phyloP scores from a whole-genome alignment of 2,797 vertebrate species.

The Malacoraja senta region DNA sequence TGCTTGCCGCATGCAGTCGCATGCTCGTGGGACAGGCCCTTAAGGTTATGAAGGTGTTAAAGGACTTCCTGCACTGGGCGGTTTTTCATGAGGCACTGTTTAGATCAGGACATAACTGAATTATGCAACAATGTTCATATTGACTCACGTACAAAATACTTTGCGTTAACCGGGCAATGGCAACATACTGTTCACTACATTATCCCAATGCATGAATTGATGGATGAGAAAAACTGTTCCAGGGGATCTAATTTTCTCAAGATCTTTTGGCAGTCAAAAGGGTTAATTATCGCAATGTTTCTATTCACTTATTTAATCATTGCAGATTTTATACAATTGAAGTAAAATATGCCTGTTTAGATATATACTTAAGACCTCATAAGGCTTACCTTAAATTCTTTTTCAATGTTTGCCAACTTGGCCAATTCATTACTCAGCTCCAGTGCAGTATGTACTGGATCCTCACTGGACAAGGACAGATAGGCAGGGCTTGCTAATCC shows the following conservation, averaged over 20 bases:
- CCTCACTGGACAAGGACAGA: constrained; percentile 75
- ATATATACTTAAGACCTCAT: neutral
- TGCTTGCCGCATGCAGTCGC: too few species aligned
- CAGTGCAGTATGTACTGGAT: constrained; percentile 75
- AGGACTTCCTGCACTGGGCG: neutral
- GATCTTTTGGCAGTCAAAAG: neutral
- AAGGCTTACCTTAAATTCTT: constrained; percentile 76
- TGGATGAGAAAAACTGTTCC: neutral
- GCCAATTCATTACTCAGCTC: constrained; percentile 80
- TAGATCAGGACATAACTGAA: neutral
- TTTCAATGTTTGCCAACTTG: constrained; percentile 79
- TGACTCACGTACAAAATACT: neutral
- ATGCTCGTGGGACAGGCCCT: too few species aligned
- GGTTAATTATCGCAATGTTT: neutral
- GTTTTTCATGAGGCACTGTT: neutral
- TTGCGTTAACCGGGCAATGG: neutral
- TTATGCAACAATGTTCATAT: neutral
- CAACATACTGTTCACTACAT: neutral
- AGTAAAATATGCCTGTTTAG: neutral
- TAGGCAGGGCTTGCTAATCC: constrained; percentile 79
- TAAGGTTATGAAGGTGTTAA: neutral
- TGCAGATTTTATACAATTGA: neutral
- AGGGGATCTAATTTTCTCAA: neutral
- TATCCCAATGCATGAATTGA: neutral
- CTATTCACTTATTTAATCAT: neutral